Base-by-base conservation (phyloP, 1,140 invertebrate genomes). In the Teleogryllus occipitalis region DNA sequence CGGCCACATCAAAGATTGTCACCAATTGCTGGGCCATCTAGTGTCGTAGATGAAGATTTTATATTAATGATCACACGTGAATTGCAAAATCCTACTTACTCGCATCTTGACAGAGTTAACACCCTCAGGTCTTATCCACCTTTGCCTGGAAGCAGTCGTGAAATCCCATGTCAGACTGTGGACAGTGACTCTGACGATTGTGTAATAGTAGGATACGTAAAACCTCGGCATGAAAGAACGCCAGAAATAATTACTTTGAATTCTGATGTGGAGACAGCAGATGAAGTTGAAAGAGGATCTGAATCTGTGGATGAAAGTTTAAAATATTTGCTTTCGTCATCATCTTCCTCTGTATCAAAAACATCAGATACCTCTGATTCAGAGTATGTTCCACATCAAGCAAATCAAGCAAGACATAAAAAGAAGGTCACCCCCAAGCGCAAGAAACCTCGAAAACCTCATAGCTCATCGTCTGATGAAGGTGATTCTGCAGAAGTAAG, bases 161-260 rank as follows among this genome's bases (percentile, higher is more conserved):
- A 79, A 1, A 7, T 15, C 22, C 3, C 78, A 22, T 65, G 10
- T n/a, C 14, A 47, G 14, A 75, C 15, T 7, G 46, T 14, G 10
- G 10, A 8, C 27, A 83, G 18, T 27, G 48, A 77, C 48, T 79
- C 82, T 39, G 82, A 81, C 75, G 82, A 81, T 75, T 80, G 80
- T 47, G 80, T 84, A 18, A 84, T 90, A 75, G 84, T 90, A 49
- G 86, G 85, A n/a, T 87, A 86, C 80, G 86, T 89, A 6, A 90
- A 89, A 82, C 87, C 88, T 14, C 87, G 86, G 80, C 85, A 86
- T 76, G 87, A 89, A 81, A 85, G 89, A 79, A 89, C 89, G 46
- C 89, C 90, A 12, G 87, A 87, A 84, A 84, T 88, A 0, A 87
- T 90, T 65, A 84, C 89, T 8, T 83, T 87, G 27, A 12, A 18